phyloP scores from a whole-genome alignment of 2,888 invertebrate genomes.

The Hirudinaria manillensis region DNA sequence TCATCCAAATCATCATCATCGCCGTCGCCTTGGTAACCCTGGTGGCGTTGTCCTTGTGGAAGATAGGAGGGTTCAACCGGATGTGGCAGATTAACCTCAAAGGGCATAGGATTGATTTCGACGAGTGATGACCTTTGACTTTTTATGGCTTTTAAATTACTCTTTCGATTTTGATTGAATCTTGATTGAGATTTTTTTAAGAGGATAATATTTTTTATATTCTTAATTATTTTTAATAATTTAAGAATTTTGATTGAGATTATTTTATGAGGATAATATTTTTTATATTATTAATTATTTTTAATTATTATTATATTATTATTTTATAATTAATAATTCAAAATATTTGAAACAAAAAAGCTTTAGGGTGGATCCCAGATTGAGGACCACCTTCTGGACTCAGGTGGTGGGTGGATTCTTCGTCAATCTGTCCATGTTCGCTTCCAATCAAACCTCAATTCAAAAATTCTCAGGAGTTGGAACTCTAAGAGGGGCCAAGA shows the following conservation, averaged over 20 bases:
- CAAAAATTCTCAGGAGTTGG: constrained; percentile 38
- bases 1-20: constrained; percentile 33
- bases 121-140: too few relatives aligned
- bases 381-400: constrained; percentile 79
- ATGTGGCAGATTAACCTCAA: constrained; percentile 32
- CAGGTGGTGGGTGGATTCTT: constrained; percentile 78
- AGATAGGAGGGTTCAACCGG: constrained; percentile 30
- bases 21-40: constrained; percentile 12
- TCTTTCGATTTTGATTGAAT: too few relatives aligned
- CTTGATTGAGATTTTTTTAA: too few relatives aligned
- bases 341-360: too few relatives aligned
- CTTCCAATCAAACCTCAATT: constrained; percentile 72
- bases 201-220: too few relatives aligned
- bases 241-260: too few relatives aligned
- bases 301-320: too few relatives aligned
- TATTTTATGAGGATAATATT: too few relatives aligned
- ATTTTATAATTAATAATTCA: too few relatives aligned
- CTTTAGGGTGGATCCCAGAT: constrained; percentile 71
- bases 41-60: background rate
- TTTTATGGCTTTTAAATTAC: too few relatives aligned
- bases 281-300: too few relatives aligned
- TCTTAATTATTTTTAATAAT: too few relatives aligned
- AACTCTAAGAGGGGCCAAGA: constrained; percentile 34
- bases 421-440: constrained; percentile 83
- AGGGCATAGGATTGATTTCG: constrained; percentile 36